Evolutionary conservation across 2,888 invertebrate genomes (phyloP), one percentile per base, ranked within the genome.

Genomic region (Conistra vaccinii): DNA sequence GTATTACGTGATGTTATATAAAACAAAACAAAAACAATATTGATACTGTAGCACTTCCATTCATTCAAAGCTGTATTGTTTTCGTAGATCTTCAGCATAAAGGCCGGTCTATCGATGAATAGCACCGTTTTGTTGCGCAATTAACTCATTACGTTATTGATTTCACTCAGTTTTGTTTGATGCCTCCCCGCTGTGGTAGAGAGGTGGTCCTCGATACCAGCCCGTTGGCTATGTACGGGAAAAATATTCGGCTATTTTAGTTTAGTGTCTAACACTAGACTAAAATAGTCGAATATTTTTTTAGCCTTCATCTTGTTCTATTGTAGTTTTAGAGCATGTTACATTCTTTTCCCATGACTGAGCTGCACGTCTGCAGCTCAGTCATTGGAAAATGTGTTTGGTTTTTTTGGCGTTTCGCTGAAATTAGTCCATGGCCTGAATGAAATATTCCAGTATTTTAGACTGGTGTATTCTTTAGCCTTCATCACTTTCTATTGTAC

Each of bases 141-240:
- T 94, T 94, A 91, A 90, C 93, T 95, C 95, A 96, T 96, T 95
- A 95, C 93, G 91, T 93, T 95, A 95, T 95, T 95, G 95, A 95
- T 95, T 95, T 95, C 95, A 93, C 92, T 89, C 88, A 92, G 93
- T 94, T 94, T 92, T 92, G 93, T 93, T 90, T 91, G 92, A 86
- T 88, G 94, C 90, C 92, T 81, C 90, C 96, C 95, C 92, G 93
- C 93, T 92, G 94, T 35, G 92, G 80, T 79, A 74, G 85, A 83
- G 78, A 68, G 84, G 81, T 86, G 87, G 85, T 85, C 83, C 71
- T 84, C 86, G 83, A 83, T 87, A 85, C 87, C 75, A 75, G 57
- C 45, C 29, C 23, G 82, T 42, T 85, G 57, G 35, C 71, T 62
- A 45, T 69, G 66, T 51, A 61, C n/a, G 26, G 23, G 45, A 68